Conservation (phyloP, 2,113 vertebrate species). For the Ahaetulla prasina region DNA sequence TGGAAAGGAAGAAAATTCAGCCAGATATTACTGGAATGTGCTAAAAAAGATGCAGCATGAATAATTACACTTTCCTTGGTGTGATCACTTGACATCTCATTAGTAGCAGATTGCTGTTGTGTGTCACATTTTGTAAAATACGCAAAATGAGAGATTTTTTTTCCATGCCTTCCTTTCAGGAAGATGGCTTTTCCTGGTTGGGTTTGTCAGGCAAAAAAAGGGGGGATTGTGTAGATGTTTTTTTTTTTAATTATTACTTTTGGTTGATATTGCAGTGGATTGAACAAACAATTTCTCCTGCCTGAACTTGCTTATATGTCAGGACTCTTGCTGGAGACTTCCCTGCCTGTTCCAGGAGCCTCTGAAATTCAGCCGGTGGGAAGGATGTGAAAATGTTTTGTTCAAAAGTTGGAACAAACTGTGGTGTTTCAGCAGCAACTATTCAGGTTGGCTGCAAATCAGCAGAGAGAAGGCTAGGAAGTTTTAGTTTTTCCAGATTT, state of each 20-base stretch:
- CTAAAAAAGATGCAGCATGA: neutral
- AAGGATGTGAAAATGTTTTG: neutral
- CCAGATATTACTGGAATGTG: neutral
- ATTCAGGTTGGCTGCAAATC: neutral
- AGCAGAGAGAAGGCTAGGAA: neutral
- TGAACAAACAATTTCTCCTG: neutral
- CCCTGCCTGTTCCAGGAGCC: rapidly evolving
- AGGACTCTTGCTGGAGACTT: rapidly evolving
- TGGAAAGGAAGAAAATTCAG: neutral
- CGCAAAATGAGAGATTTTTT: conserved; percentile 41
- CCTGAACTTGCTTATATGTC: neutral
- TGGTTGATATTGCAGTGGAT: neutral
- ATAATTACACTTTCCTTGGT: conserved; percentile 44
- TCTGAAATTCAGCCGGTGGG: neutral
- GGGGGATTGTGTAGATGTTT: conserved; percentile 9
- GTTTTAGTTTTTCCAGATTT: neutral
- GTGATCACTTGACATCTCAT: conserved; percentile 45
- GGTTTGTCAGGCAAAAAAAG: conserved; percentile 33
- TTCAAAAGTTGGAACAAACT: neutral
- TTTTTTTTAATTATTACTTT: too few relatives aligned
- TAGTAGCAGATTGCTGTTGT: conserved; percentile 48
- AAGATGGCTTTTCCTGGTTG: conserved; percentile 37
- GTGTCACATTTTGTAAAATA: conserved; percentile 53
- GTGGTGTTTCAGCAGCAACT: neutral
- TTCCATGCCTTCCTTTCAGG: conserved; percentile 48